Conservation (phyloP, 2,888 invertebrate species). For the Dolichopus griseipennis region DNA sequence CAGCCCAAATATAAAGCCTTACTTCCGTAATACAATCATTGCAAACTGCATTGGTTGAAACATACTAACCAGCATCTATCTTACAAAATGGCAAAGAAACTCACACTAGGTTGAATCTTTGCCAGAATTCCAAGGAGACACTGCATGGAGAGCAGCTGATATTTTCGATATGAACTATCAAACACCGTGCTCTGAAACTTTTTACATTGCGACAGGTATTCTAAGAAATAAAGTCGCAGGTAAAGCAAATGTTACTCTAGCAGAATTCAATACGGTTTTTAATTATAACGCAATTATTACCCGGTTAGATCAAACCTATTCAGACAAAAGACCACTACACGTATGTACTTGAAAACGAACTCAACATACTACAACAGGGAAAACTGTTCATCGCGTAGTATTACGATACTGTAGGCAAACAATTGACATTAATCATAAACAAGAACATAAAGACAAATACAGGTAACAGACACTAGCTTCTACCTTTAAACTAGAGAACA, state of each 20-base stretch:
- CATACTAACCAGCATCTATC: background rate
- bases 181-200: background rate
- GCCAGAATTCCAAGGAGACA: background rate
- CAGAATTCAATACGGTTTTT: constrained; percentile 17
- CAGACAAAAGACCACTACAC: too few species aligned
- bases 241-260: constrained; percentile 16
- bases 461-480: constrained; percentile 15
- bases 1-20: background rate
- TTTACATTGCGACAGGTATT: constrained; percentile 11
- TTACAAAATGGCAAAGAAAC: background rate
- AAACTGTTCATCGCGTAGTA: constrained; percentile 18
- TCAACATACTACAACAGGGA: constrained; percentile 19
- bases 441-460: too few species aligned
- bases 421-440: constrained; percentile 21
- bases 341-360: constrained; percentile 20
- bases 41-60: background rate
- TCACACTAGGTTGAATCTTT: background rate
- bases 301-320: constrained; percentile 21
- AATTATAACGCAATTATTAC: constrained; percentile 19
- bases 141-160: background rate
- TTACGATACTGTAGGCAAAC: constrained; percentile 20
- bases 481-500: constrained; percentile 17
- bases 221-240: constrained; percentile 17
- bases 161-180: background rate
- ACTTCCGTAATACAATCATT: background rate